Conservation (phyloP, 2,888 invertebrate genomes). For the Eueremaeus valkanovi region DNA sequence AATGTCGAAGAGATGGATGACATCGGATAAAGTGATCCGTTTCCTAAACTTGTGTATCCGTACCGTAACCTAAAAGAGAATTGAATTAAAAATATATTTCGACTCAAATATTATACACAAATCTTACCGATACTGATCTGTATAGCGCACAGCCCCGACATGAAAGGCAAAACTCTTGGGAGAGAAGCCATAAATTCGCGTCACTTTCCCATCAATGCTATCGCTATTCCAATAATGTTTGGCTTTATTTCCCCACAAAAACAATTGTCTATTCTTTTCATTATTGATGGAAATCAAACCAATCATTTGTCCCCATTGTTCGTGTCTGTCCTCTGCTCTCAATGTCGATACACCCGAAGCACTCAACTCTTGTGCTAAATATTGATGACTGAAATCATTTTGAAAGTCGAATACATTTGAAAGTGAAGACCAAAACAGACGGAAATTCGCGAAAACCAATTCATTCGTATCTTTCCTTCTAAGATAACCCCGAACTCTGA, state of each 20-base stretch:
- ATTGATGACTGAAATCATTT: no score
- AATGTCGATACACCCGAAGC: no score
- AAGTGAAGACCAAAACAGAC: background rate
- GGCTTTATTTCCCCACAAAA: constrained; percentile 25
- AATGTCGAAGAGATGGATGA: background rate
- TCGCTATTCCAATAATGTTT: constrained; percentile 26
- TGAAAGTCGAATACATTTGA: constrained; percentile 18
- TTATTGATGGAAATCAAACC: background rate
- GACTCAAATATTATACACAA: background rate
- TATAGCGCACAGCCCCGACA: background rate
- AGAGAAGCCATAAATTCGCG: background rate
- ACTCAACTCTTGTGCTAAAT: no score
- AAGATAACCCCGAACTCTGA: constrained; percentile 35
- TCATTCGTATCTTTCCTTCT: background rate
- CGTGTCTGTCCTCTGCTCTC: constrained; percentile 6
- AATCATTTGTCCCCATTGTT: constrained; percentile 31
- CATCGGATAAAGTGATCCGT: background rate
- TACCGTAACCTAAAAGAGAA: background rate
- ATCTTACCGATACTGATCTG: background rate
- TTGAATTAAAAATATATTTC: background rate
- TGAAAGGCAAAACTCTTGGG: background rate
- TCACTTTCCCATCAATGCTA: no score
- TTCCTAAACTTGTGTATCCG: constrained; percentile 12
- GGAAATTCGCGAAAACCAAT: background rate
- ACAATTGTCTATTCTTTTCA: background rate